phyloP scores from a whole-genome alignment of 2,113 vertebrate genomes.

The Microtus montanus region DNA sequence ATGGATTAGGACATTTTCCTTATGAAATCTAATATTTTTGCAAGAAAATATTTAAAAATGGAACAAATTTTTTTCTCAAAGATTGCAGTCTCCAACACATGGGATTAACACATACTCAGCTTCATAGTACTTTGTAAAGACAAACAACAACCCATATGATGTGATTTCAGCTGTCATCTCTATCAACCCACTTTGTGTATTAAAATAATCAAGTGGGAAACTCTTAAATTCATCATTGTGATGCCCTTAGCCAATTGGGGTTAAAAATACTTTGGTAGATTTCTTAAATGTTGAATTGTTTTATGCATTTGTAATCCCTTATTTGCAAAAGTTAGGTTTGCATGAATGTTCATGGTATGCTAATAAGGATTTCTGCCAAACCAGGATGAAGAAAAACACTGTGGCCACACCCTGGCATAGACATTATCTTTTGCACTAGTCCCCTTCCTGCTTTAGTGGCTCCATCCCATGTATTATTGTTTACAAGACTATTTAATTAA shows the following conservation, averaged over 20 bases:
- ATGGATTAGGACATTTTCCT: not conserved
- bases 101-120: not conserved
- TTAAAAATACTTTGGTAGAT: conserved; percentile 30
- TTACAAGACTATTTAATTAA: conserved; percentile 82
- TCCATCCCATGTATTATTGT: conserved; percentile 57
- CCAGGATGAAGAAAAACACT: not conserved
- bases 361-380: conserved; percentile 17
- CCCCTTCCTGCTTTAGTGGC: conserved; percentile 45
- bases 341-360: not conserved
- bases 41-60: not conserved
- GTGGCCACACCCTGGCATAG: not conserved
- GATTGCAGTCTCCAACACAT: not conserved
- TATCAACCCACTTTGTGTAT: accelerated
- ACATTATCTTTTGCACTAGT: conserved; percentile 53
- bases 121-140: not conserved
- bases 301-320: not conserved
- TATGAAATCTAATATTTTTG: not conserved
- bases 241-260: not conserved
- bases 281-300: conserved; percentile 27
- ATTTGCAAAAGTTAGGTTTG: not conserved
- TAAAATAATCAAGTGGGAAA: not conserved
- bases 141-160: not conserved
- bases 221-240: not conserved
- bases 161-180: not conserved
- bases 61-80: not conserved